These are phyloP conservation scores for Chromobotia macracanthus DNA, from an alignment of 2,797 vertebrate genomes.

Conservation along the genomic window DNA sequence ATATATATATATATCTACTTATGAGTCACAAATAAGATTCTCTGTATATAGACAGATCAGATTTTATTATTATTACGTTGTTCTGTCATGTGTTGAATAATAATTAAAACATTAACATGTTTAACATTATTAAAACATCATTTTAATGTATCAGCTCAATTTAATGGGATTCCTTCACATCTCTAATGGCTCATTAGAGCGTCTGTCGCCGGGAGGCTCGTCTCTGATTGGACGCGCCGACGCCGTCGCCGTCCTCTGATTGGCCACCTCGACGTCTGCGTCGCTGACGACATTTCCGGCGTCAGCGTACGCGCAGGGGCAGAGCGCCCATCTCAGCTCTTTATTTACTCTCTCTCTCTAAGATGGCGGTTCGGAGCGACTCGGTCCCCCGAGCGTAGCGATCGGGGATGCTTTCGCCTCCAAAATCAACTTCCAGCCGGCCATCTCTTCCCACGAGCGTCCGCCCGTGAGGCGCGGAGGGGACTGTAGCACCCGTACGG, in stretches of 20 bases:
- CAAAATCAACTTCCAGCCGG: conserved; percentile 77
- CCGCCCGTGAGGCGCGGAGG: conserved; percentile 70
- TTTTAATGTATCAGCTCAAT: too few relatives aligned
- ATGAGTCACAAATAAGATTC: too few relatives aligned
- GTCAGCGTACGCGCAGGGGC: conserved; percentile 73
- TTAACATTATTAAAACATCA: background rate
- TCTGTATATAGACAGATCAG: too few relatives aligned
- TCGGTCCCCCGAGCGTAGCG: conserved; percentile 78
- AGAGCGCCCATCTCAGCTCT: conserved; percentile 77
- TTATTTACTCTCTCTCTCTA: conserved; percentile 85
- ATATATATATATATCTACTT: too few relatives aligned
- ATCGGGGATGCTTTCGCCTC: conserved; percentile 76
- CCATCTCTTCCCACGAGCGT: conserved; percentile 72
- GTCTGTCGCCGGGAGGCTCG: conserved; percentile 7
- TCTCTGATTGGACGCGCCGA: conserved; percentile 28
- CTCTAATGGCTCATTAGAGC: conserved; percentile 42
- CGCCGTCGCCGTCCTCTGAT: conserved; percentile 63
- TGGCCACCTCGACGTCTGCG: conserved; percentile 65
- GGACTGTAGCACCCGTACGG: conserved; percentile 67
- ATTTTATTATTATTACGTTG: too few relatives aligned
- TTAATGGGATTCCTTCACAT: too few relatives aligned
- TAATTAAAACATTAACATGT: background rate
- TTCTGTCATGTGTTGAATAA: too few relatives aligned
- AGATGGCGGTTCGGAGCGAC: conserved; percentile 81
- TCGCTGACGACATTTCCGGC: conserved; percentile 67